Evolutionary conservation across 2,797 vertebrate genomes (phyloP), one percentile per base, ranked within the genome.

Genomic region (Orestias chungarensis): DNA sequence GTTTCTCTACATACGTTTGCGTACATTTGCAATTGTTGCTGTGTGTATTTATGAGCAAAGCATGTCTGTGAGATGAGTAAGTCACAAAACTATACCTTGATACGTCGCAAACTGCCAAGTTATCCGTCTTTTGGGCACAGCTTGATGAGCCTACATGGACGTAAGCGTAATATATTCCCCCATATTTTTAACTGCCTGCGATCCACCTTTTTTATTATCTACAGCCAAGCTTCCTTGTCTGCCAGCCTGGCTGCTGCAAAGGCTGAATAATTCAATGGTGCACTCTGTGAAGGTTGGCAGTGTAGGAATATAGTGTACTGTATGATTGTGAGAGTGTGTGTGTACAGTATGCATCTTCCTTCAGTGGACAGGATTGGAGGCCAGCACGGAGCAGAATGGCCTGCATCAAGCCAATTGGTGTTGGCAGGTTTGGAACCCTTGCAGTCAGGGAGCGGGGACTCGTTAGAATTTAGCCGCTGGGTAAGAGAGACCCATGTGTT

Each of bases 201-300:
- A 75, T 80, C 82, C 83, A 83, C 78, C 82, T 86, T 68, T 64
- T 74, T 87, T 71, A 82, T 81, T 71, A 76, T 50, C 78, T 70
- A 68, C 38, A 70, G 77, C 77, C 71, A 75, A 78, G 78, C 80
- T 76, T 80, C 66, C 82, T 75, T 67, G 74, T 82, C 74, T 84
- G 79, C 73, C 42, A 27, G 70, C 76, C 72, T 68, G 55, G 73
- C 75, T 80, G 77, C 82, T 42, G 73, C 84, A 88, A 86, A 92
- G 79, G 84, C 88, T 92, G 87, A 93, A 91, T 93, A 90, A 93
- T 93, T 92, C 90, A 93, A 82, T 83, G 88, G 80, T 76, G 81
- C 79, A 42, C 75, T 84, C 66, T 73, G 66, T 84, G 85, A 87
- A 80, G 81, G 78, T 72, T 90, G 82, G 79, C 42, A 61, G 72